Evolutionary conservation across 1,140 invertebrate genomes (phyloP).

Genomic region (Sitophilus oryzae): DNA sequence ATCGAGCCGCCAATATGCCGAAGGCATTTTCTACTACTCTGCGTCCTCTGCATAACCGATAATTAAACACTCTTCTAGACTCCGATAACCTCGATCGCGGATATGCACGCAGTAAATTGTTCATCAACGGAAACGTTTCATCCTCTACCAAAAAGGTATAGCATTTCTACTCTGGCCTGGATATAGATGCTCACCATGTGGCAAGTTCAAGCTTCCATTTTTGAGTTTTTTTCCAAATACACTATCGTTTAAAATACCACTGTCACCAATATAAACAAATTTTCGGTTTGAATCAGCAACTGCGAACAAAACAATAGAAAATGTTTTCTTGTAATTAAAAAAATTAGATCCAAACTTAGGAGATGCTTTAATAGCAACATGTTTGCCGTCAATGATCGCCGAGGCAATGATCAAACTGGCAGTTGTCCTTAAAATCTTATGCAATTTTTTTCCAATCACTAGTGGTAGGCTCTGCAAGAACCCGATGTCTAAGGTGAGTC

Average conservation of each 20-base stretch:
- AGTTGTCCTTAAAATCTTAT: slow-evolving; percentile 33
- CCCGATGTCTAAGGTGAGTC: slow-evolving; percentile 29
- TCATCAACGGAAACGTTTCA: slow-evolving; percentile 44
- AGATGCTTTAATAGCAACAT: too few species aligned
- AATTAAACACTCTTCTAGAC: slow-evolving; percentile 24
- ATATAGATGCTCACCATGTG: too few species aligned
- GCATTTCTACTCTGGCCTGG: slow-evolving; percentile 23
- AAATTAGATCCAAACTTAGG: too few species aligned
- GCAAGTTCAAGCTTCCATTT: slow-evolving; percentile 15
- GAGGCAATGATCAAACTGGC: slow-evolving; percentile 44
- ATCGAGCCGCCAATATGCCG: slow-evolving; percentile 18
- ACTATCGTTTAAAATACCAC: slow-evolving; percentile 5
- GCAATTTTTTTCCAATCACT: slow-evolving; percentile 33
- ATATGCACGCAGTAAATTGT: slow-evolving; percentile 46
- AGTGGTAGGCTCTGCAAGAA: slow-evolving; percentile 25
- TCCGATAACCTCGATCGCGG: slow-evolving; percentile 34
- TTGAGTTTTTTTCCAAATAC: slow-evolving; percentile 18
- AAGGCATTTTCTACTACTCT: slow-evolving; percentile 20
- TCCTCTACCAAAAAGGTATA: slow-evolving; percentile 38
- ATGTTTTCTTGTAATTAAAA: too few species aligned
- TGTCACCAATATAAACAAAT: slow-evolving; percentile 45
- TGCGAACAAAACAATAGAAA: slow-evolving; percentile 44
- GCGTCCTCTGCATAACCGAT: slow-evolving; percentile 12
- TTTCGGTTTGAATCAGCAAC: slow-evolving; percentile 46
- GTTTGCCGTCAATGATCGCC: too few species aligned